Evolutionary conservation across 2,113 vertebrate genomes (phyloP).

Genomic region (Abramis brama): DNA sequence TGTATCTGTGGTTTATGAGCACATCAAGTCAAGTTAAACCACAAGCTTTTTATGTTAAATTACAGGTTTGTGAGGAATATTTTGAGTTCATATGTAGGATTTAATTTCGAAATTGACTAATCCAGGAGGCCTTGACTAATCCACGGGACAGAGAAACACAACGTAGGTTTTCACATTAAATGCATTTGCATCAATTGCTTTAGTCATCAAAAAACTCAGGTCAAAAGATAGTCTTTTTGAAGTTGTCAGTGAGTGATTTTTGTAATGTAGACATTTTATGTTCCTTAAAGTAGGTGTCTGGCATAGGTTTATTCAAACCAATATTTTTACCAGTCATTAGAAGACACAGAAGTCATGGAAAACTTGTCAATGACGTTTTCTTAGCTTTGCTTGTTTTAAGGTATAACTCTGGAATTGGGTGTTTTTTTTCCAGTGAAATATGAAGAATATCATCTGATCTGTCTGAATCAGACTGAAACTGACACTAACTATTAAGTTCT

Average conservation of each 20-base stretch:
- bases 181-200: slow-evolving; percentile 8
- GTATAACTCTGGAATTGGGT: not conserved
- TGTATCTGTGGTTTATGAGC: not conserved
- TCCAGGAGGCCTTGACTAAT: slow-evolving; percentile 9
- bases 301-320: not conserved
- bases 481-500: not conserved
- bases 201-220: not conserved
- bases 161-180: not conserved
- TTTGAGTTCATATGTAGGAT: slow-evolving; percentile 11
- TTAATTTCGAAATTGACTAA: slow-evolving; percentile 12
- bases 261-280: not conserved
- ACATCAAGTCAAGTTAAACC: not conserved
- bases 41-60: not conserved
- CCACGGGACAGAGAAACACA: not conserved
- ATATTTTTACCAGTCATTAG: not conserved
- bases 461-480: not conserved
- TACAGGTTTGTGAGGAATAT: not conserved
- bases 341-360: not conserved
- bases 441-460: not conserved
- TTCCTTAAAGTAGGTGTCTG: not conserved
- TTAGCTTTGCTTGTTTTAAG: not conserved
- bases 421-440: too few species aligned
- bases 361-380: not conserved
- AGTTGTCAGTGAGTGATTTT: not conserved
- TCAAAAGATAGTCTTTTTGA: not conserved